Evolutionary conservation across 2,113 vertebrate genomes (phyloP), one percentile per base, ranked within the genome.

Genomic region (Candoia aspera): DNA sequence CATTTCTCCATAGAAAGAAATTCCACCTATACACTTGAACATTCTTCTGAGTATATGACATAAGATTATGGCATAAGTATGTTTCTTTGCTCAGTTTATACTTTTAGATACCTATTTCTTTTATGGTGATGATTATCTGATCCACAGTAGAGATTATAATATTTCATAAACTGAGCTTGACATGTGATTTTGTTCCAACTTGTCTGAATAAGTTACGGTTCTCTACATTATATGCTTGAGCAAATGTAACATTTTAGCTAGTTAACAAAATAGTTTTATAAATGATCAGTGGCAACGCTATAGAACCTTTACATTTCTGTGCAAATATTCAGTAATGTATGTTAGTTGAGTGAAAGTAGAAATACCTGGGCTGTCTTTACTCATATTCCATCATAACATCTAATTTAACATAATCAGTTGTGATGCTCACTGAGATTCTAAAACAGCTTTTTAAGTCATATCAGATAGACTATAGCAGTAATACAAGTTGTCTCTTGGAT

Each of bases 401-500:
- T 42, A 86, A 59, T 94, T 91, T 95, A 90, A 90, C 92, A 49
- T 91, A 91, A 94, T 94, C 83, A 86, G 49, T 68, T 89, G 59
- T 92, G 91, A 85, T 96, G 90, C 91, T 64, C 79, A 83, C 42
- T 91, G 73, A 88, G 73, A 68, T 49, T 91, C 49, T 93, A 91
- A 93, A 68, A 58, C 62, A 93, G 92, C 86, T 54, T 37, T 86
- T 95, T 96, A 90, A 93, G 95, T 58, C 94, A 90, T 93, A 94
- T 46, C 19, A 55, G 87, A 57, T 95, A 57, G 0, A 89, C 92
- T 95, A 92, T 96, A 92, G 89, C 84, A 93, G 60, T 91, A 88
- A 86, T 95, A 84, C 0, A 3, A 93, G 92, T 79, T 94, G 89
- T 94, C 86, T 95, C 92, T 93, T 94, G 95, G 94, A 95, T 92